Conservation (phyloP, 2,797 vertebrate genomes). For the Phyllotis vaccarum region DNA sequence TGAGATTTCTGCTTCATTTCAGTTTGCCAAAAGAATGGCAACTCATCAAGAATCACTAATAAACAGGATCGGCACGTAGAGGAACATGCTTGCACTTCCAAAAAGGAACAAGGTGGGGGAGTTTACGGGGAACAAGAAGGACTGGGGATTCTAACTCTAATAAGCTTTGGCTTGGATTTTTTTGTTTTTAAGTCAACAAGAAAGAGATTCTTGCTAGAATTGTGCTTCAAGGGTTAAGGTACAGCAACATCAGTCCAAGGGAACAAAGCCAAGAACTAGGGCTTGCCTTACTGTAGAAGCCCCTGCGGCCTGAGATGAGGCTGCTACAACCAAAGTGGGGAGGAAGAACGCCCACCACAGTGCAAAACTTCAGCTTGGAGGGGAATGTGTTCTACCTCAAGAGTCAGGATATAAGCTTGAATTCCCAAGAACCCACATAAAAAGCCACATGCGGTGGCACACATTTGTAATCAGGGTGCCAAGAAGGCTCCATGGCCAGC, state of each 20-base stretch:
- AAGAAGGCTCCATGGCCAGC: not conserved
- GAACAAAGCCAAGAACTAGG: not conserved
- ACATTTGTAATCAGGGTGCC: not conserved
- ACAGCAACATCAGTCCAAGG: not conserved
- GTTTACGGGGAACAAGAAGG: not conserved
- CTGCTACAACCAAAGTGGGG: not conserved
- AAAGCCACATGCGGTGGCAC: not conserved
- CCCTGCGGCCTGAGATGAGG: not conserved
- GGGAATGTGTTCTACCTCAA: not conserved
- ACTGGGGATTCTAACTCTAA: not conserved
- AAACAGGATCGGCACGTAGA: conserved; percentile 19
- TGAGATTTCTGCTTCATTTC: conserved; percentile 74
- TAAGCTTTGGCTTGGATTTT: not conserved
- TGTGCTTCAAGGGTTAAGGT: conserved; percentile 13
- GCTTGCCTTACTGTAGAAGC: not conserved
- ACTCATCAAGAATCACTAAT: conserved; percentile 60
- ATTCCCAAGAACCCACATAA: not conserved
- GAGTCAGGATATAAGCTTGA: not conserved
- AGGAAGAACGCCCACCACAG: not conserved
- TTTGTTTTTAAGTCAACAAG: not conserved
- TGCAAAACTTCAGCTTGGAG: not conserved
- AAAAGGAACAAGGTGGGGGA: not conserved
- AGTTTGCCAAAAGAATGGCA: conserved; percentile 72
- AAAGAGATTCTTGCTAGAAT: not conserved
- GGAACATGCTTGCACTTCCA: conserved; percentile 19